Evolutionary conservation across 2,888 invertebrate genomes (phyloP).

Genomic region (Folsomia candida): DNA sequence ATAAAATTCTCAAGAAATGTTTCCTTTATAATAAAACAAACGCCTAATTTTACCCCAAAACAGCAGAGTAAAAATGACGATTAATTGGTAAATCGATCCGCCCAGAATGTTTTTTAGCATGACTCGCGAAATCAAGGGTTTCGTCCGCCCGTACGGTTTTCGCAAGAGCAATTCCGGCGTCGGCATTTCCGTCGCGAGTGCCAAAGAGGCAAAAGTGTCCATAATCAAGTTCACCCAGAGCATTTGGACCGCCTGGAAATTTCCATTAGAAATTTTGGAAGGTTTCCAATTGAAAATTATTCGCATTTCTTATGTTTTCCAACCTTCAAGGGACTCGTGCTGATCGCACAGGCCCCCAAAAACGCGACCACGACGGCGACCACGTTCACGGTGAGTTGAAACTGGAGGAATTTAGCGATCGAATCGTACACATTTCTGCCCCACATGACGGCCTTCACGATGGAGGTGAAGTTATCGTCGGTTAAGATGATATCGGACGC

Average conservation of each 20-base stretch:
- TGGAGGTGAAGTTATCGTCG: conserved; percentile 98
- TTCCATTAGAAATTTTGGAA: too few species aligned
- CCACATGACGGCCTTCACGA: conserved; percentile 99
- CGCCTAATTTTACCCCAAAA: conserved; percentile 56
- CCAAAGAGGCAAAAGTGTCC: conserved; percentile 63
- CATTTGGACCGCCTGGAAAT: conserved; percentile 60
- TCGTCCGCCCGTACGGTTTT: conserved; percentile 60
- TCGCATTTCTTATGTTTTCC: too few species aligned
- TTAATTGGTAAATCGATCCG: conserved; percentile 61
- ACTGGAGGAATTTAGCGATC: conserved; percentile 98
- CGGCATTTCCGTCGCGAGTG: conserved; percentile 60
- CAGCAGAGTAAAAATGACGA: conserved; percentile 59
- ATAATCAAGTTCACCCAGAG: conserved; percentile 64
- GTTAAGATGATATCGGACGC: conserved; percentile 98
- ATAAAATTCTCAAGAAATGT: too few species aligned
- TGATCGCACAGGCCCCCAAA: conserved; percentile 94
- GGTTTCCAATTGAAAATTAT: too few species aligned
- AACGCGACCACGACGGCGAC: conserved; percentile 98
- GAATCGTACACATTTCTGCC: conserved; percentile 98
- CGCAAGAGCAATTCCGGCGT: conserved; percentile 58
- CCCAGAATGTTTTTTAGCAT: conserved; percentile 63
- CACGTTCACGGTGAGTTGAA: conserved; percentile 97
- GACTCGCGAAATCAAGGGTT: conserved; percentile 59
- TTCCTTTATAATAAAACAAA: neutral
- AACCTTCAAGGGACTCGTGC: conserved; percentile 93